Conservation (phyloP, 2,888 invertebrate species). For the Athetis lepigone region DNA sequence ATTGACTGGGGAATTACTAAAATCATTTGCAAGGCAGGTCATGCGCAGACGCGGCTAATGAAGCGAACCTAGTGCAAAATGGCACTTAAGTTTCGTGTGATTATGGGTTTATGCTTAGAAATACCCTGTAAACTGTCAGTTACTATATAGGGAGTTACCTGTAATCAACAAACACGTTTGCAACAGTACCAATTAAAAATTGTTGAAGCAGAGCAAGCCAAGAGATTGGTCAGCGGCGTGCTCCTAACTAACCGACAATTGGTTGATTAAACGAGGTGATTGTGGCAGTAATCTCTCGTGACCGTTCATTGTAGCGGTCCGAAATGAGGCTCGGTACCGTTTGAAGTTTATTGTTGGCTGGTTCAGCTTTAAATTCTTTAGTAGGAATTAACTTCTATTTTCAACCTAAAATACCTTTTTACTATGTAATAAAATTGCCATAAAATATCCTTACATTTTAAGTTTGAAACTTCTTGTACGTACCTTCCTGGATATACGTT, state of each 20-base stretch:
- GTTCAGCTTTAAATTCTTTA: conserved; percentile 13
- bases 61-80: neutral
- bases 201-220: conserved; percentile 16
- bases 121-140: too few species aligned
- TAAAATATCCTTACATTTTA: too few species aligned
- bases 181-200: conserved; percentile 32
- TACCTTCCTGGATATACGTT: too few species aligned
- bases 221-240: conserved; percentile 37
- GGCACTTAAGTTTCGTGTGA: neutral
- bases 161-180: conserved; percentile 11
- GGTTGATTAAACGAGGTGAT: conserved; percentile 49
- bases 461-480: too few species aligned
- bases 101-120: too few species aligned
- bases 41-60: neutral
- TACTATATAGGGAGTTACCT: neutral
- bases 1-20: neutral
- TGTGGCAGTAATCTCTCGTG: conserved; percentile 39
- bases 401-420: neutral
- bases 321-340: conserved; percentile 22
- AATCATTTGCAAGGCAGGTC: neutral
- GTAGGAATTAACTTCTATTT: neutral
- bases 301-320: conserved; percentile 32
- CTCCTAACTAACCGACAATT: conserved; percentile 47
- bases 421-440: neutral
- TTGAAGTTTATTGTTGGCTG: conserved; percentile 14